Evolutionary conservation across 2,888 invertebrate species (phyloP).

Genomic region (Alviniconcha strummeri): DNA sequence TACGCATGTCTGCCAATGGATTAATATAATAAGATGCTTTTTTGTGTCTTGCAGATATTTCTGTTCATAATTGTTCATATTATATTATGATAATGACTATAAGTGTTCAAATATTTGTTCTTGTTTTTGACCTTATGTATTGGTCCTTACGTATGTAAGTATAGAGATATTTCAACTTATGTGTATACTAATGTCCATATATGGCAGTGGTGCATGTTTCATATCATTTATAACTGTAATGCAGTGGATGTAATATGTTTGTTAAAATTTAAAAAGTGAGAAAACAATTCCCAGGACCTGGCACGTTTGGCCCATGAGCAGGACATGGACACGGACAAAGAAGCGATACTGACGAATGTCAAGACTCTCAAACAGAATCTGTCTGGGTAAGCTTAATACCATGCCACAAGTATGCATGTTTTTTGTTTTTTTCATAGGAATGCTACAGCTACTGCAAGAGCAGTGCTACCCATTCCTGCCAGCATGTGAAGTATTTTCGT

Average conservation of each 20-base stretch:
- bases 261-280: neutral
- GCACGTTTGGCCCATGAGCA: slow-evolving; percentile 67
- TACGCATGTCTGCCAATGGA: too few species aligned
- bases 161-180: neutral
- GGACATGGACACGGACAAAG: slow-evolving; percentile 64
- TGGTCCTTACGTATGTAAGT: too few species aligned
- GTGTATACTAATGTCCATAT: neutral
- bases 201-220: neutral
- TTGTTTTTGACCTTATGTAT: neutral
- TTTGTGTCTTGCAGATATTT: neutral
- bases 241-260: neutral
- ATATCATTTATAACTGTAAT: neutral
- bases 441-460: too few species aligned
- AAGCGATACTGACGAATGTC: slow-evolving; percentile 65
- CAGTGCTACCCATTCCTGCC: too few species aligned
- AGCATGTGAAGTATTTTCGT: too few species aligned
- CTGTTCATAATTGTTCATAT: neutral
- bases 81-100: neutral
- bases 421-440: too few species aligned
- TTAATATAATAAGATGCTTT: neutral
- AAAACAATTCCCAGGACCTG: slow-evolving; percentile 54
- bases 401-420: too few species aligned
- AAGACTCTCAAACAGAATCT: slow-evolving; percentile 65
- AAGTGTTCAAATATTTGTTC: neutral
- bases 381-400: slow-evolving; percentile 49